phyloP scores from a whole-genome alignment of 2,888 invertebrate genomes.

The Rotaria macrura region DNA sequence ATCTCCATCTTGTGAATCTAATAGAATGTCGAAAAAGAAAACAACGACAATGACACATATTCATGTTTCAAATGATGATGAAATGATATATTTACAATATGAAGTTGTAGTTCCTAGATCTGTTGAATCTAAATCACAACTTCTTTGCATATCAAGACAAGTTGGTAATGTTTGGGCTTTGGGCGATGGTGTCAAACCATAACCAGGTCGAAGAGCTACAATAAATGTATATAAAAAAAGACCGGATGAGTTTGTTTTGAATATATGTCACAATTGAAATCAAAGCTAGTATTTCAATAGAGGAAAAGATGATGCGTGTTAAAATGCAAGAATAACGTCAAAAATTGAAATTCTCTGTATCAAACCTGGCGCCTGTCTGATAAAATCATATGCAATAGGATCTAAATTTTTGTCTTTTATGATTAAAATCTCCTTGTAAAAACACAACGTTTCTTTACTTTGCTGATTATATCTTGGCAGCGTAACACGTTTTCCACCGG shows the following conservation, averaged over 20 bases:
- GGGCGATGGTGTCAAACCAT: not conserved
- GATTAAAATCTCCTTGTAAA: not conserved
- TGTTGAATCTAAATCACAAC: conserved; percentile 9
- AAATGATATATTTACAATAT: not conserved
- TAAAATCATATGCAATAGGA: not conserved
- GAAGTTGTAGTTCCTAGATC: not conserved
- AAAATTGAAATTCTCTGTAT: not conserved
- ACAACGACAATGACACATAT: no score
- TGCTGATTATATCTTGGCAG: not conserved
- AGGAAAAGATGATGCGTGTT: not conserved
- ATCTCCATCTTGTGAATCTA: conserved; percentile 13
- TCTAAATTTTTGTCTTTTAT: not conserved
- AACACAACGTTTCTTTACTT: not conserved
- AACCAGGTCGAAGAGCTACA: not conserved
- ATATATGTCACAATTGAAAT: not conserved
- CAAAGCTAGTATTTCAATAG: not conserved
- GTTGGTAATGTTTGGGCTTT: conserved; percentile 17
- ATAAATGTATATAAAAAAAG: not conserved
- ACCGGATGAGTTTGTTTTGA: no score
- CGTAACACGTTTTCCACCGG: conserved; percentile 17
- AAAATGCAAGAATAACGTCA: not conserved
- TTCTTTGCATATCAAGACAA: not conserved
- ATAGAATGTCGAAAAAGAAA: not conserved
- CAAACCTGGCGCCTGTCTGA: not conserved
- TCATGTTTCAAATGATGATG: no score